Evolutionary conservation across 2,797 vertebrate genomes (phyloP).

Genomic region (Diceros bicornis): DNA sequence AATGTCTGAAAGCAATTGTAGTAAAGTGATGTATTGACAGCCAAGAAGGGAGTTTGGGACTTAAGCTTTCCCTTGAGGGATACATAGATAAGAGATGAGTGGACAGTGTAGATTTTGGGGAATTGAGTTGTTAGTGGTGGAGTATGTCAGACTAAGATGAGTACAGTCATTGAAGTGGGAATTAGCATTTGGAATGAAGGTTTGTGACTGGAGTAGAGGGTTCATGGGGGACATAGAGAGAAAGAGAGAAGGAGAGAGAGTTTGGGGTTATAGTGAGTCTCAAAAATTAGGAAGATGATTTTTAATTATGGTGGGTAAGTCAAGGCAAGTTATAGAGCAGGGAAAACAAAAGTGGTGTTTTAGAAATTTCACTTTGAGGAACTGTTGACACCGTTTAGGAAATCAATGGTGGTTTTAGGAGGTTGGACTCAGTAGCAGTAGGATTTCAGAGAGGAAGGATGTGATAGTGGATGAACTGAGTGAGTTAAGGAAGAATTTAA

Average conservation of each 20-base stretch:
- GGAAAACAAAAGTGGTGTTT: slow-evolving; percentile 16
- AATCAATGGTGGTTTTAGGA: neutral
- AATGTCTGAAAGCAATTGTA: neutral
- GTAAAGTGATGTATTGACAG: neutral
- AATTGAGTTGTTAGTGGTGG: neutral
- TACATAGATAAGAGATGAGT: neutral
- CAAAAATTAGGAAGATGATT: neutral
- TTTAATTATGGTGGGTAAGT: neutral
- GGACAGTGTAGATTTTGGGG: neutral
- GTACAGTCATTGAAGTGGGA: neutral
- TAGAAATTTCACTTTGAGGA: slow-evolving; percentile 35
- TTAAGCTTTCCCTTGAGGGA: neutral
- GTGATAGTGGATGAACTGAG: neutral
- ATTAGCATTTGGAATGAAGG: neutral
- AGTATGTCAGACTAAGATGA: neutral
- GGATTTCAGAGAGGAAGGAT: neutral
- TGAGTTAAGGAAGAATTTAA: neutral
- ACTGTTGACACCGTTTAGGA: neutral
- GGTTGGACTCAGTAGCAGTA: neutral
- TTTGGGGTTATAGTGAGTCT: neutral
- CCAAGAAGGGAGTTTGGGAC: neutral
- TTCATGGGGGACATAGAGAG: neutral
- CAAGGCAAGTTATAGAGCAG: neutral
- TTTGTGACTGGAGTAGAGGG: neutral
- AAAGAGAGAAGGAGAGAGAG: neutral